These are phyloP conservation scores for Mycalesis mineus DNA, from an alignment of 2,888 invertebrate species.

Conservation along the genomic window DNA sequence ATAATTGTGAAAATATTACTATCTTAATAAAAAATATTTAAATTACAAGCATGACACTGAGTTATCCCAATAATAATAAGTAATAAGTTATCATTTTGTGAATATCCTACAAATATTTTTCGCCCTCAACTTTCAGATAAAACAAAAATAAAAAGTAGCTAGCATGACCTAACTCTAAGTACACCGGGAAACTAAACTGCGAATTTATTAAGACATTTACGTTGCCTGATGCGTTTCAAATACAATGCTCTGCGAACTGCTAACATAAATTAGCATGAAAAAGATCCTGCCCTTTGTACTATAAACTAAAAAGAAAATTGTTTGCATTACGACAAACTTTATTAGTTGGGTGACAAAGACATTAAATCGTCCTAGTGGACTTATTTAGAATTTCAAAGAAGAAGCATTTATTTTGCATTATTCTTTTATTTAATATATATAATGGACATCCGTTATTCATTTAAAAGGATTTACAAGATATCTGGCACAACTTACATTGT, in stretches of 20 bases:
- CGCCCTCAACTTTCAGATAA: too few species aligned
- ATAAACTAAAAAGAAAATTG: slow-evolving; percentile 16
- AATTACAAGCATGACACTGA: too few species aligned
- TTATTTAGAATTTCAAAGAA: slow-evolving; percentile 15
- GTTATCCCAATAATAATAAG: too few species aligned
- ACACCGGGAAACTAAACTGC: slow-evolving; percentile 44
- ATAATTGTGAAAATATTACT: too few species aligned
- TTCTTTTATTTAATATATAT: too few species aligned
- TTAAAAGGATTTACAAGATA: too few species aligned
- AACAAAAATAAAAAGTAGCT: not conserved
- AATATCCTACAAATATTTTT: too few species aligned
- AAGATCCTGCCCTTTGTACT: slow-evolving; percentile 21
- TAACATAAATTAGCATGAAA: slow-evolving; percentile 18
- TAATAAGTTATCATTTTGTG: too few species aligned
- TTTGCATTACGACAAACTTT: slow-evolving; percentile 11
- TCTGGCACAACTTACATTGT: too few species aligned
- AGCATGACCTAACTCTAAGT: slow-evolving; percentile 29
- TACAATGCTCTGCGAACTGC: slow-evolving; percentile 31
- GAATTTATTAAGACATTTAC: slow-evolving; percentile 33
- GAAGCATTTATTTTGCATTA: too few species aligned
- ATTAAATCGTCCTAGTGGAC: slow-evolving; percentile 29
- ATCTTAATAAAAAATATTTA: too few species aligned
- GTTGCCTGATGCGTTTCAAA: slow-evolving; percentile 29
- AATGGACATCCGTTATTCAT: too few species aligned
- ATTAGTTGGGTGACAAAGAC: slow-evolving; percentile 17